Percentiles rank a stretch among this genome's conserved stretches.
Conservation (phyloP, 2,888 invertebrate genomes). For the Protonemura montana region DNA sequence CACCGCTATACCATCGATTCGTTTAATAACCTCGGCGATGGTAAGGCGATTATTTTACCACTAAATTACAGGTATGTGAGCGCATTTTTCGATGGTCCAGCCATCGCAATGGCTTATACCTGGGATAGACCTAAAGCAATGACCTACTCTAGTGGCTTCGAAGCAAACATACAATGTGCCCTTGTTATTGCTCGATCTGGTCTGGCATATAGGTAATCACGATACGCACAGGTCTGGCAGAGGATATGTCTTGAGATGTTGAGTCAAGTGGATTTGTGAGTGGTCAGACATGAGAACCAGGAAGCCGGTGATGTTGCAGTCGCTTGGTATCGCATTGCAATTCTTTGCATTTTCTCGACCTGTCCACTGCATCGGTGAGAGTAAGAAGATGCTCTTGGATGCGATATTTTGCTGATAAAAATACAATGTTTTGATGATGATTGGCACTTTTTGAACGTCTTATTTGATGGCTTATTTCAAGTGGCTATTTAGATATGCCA, state of each 20-base stretch:
- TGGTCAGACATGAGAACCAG: neutral
- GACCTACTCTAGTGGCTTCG: conserved; percentile 3
- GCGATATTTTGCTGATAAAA: too few species aligned
- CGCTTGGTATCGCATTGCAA: neutral
- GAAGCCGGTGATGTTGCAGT: neutral
- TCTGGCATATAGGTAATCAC: neutral
- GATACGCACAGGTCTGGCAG: neutral
- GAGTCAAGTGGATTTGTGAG: neutral
- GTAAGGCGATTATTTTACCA: neutral
- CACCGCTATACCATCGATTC: neutral
- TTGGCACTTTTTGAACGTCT: too few species aligned
- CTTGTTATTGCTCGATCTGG: neutral
- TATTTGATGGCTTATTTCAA: too few species aligned
- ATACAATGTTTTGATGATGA: too few species aligned
- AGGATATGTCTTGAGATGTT: neutral
- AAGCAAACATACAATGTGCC: neutral
- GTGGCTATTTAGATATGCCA: too few species aligned
- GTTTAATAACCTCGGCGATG: neutral
- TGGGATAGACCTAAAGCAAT: neutral
- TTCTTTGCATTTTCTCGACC: neutral
- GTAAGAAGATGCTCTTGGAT: neutral
- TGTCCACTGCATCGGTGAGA: neutral
- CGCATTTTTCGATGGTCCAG: neutral
- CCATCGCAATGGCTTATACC: neutral
- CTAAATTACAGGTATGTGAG: neutral